Percentiles rank a stretch among this genome's conserved stretches.
Evolutionary conservation across 2,113 vertebrate species (phyloP).

Genomic region (Dipodomys stephensi): DNA sequence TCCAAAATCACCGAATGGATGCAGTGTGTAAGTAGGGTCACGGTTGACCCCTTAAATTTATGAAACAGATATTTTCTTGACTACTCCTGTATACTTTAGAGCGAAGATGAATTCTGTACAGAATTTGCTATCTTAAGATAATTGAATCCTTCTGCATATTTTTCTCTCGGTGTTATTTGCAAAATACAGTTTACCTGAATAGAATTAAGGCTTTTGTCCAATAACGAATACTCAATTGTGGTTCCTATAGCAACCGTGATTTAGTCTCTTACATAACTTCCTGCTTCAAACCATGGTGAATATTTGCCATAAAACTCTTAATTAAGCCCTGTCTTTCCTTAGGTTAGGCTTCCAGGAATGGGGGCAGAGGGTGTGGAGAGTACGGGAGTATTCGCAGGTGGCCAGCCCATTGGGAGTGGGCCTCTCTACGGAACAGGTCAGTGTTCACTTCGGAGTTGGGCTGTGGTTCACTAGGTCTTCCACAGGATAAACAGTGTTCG

Average conservation of each 20-base stretch:
- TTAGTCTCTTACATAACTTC: conserved; percentile 60
- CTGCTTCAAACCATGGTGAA: conserved; percentile 21
- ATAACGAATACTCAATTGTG: conserved; percentile 48
- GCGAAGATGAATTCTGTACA: conserved; percentile 14
- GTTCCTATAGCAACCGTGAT: conserved; percentile 59
- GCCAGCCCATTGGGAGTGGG: background rate
- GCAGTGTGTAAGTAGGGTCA: background rate
- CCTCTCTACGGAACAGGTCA: background rate
- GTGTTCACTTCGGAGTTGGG: conserved; percentile 9
- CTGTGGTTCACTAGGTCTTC: conserved; percentile 1
- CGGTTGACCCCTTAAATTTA: background rate
- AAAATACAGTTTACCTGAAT: conserved; percentile 56
- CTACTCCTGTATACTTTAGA: background rate
- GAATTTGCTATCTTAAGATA: conserved; percentile 30
- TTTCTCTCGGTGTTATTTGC: conserved; percentile 17
- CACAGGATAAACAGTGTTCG: background rate
- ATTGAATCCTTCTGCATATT: background rate
- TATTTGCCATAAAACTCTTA: conserved; percentile 13
- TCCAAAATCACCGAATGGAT: conserved; percentile 22
- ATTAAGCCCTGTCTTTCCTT: conserved; percentile 40
- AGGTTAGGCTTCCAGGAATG: conserved; percentile 22
- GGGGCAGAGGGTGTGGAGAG: background rate
- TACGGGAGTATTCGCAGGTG: background rate
- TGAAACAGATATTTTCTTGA: conserved; percentile 55
- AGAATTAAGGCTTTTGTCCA: conserved; percentile 52